phyloP scores from a whole-genome alignment of 1,140 invertebrate genomes.

The Portunus trituberculatus region DNA sequence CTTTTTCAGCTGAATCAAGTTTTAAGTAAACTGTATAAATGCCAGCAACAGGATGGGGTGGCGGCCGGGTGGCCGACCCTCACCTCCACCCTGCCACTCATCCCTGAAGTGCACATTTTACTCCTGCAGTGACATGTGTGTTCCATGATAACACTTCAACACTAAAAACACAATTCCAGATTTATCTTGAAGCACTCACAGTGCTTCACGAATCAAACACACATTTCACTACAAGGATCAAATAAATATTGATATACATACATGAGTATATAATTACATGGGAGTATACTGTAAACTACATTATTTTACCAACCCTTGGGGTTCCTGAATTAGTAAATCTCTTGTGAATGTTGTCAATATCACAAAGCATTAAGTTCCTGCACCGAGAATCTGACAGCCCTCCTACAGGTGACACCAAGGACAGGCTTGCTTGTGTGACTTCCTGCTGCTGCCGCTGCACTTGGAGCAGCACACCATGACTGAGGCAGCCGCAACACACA shows the following conservation, averaged over 20 bases:
- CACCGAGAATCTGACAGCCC: background rate
- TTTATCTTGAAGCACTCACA: background rate
- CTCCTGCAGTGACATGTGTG: background rate
- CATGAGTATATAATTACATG: background rate
- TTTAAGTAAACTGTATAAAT: too few species aligned
- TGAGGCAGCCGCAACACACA: too few species aligned
- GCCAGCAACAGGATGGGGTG: too few species aligned
- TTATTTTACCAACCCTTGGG: slow-evolving; percentile 43
- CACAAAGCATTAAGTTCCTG: background rate
- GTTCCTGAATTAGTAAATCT: background rate
- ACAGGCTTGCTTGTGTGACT: too few species aligned
- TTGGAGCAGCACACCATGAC: too few species aligned
- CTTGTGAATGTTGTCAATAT: background rate
- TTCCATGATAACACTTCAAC: background rate
- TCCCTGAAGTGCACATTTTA: background rate
- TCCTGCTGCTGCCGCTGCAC: too few species aligned
- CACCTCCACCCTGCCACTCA: too few species aligned
- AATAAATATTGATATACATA: slow-evolving; percentile 34
- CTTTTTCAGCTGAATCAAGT: too few species aligned
- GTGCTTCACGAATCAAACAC: background rate
- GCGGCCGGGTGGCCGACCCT: too few species aligned
- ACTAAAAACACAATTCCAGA: too few species aligned
- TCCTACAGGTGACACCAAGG: background rate
- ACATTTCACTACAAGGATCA: slow-evolving; percentile 6
- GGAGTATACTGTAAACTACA: background rate